A percentile compares a stretch with the other conserved stretches of the same genome.
These are phyloP conservation scores for Limulus polyphemus DNA, from an alignment of 2,888 invertebrate species.

Conservation along the genomic window DNA sequence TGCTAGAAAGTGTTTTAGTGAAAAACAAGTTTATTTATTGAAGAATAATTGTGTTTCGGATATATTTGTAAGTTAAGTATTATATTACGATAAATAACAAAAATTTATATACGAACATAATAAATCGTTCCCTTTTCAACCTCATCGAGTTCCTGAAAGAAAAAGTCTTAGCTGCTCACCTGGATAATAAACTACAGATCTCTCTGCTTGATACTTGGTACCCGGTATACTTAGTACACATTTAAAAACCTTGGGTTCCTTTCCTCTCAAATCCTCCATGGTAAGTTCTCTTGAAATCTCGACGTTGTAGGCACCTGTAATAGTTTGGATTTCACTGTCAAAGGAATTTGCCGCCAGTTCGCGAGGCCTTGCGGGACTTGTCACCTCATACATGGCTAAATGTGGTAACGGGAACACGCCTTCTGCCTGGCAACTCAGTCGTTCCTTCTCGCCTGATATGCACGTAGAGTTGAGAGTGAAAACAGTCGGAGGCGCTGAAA, in stretches of 20 bases:
- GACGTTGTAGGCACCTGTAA: not conserved
- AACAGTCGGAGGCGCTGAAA: not conserved
- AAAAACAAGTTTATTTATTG: no score
- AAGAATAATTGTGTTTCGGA: no score
- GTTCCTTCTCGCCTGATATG: not conserved
- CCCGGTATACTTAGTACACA: slow-evolving; percentile 1
- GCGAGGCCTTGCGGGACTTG: not conserved
- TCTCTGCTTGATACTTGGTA: not conserved
- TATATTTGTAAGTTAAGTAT: no score
- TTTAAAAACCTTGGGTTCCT: not conserved
- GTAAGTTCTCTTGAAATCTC: not conserved
- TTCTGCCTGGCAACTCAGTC: not conserved
- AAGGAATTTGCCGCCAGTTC: not conserved
- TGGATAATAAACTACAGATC: slow-evolving; percentile 1
- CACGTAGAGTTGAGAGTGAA: not conserved
- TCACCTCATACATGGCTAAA: not conserved
- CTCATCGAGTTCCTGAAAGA: no score
- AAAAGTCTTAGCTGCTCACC: not conserved
- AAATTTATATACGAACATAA: no score
- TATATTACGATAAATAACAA: no score
- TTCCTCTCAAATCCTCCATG: not conserved
- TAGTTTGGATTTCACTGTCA: not conserved
- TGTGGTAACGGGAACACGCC: slow-evolving; percentile 1
- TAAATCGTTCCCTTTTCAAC: no score
- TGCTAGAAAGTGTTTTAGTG: no score